A percentile compares a stretch with the other conserved stretches of the same genome.
Evolutionary conservation across 2,797 vertebrate species (phyloP).

Genomic region (Hypotaenidia okinawae): DNA sequence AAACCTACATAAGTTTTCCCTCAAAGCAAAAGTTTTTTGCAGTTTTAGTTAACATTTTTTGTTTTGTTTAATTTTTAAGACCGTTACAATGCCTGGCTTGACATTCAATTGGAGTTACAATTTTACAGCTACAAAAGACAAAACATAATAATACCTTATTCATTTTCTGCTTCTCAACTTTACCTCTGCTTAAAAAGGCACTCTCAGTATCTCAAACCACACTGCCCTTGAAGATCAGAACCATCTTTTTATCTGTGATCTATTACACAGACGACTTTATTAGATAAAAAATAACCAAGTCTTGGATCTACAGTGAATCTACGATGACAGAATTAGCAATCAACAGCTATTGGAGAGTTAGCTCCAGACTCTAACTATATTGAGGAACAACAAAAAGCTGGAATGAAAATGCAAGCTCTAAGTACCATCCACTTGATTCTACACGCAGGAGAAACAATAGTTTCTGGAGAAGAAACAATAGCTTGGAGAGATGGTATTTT

Average conservation of each 20-base stretch:
- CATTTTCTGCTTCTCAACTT: not conserved
- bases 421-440: not conserved
- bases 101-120: conserved; percentile 1
- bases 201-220: not conserved
- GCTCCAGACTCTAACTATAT: not conserved
- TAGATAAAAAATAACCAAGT: not conserved
- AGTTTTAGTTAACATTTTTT: not conserved
- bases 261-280: not conserved
- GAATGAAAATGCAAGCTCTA: not conserved
- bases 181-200: not conserved
- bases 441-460: not conserved
- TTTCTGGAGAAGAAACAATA: not conserved
- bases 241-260: not conserved
- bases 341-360: not conserved
- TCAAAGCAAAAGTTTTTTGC: conserved; percentile 5
- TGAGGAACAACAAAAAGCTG: not conserved
- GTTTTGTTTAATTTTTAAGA: conserved; percentile 15
- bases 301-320: not conserved
- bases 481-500: not conserved
- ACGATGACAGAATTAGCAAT: not conserved
- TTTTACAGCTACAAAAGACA: not conserved
- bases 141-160: not conserved
- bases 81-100: not conserved
- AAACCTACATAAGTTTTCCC: conserved; percentile 19
- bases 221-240: not conserved